phyloP scores from a whole-genome alignment of 2,797 vertebrate species.

The Coranthus polyacanthus region DNA sequence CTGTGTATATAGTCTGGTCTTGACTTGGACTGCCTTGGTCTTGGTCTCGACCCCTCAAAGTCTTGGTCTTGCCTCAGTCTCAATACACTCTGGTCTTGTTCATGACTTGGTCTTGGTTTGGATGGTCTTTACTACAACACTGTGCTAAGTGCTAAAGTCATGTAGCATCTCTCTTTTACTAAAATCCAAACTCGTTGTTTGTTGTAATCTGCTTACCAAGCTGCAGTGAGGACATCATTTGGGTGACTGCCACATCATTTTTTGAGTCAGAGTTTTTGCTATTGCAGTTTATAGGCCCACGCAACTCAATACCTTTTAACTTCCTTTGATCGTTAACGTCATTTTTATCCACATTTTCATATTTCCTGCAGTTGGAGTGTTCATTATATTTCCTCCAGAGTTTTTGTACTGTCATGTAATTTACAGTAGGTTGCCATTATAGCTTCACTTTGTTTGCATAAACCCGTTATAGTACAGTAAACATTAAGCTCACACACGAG shows the following conservation, averaged over 20 bases:
- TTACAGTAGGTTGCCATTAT: neutral
- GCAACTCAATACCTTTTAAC: neutral
- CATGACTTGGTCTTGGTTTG: no score
- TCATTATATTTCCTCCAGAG: neutral
- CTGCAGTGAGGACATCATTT: neutral
- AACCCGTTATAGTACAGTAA: conserved; percentile 20
- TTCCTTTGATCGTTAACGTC: neutral
- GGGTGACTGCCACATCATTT: neutral
- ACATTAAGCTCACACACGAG: conserved; percentile 5
- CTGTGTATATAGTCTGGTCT: no score
- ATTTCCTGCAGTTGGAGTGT: neutral
- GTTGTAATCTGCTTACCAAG: neutral
- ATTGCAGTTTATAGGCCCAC: neutral
- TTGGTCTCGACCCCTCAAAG: no score
- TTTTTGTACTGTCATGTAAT: neutral
- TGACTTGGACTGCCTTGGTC: no score
- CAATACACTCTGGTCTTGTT: no score
- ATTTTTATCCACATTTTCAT: neutral
- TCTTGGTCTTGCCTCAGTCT: no score
- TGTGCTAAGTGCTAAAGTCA: neutral
- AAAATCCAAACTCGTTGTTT: no score
- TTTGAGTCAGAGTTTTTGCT: neutral
- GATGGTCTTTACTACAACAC: no score
- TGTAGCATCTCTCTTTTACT: neutral
- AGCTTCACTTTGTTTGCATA: conserved; percentile 28